Evolutionary conservation across 2,113 vertebrate genomes (phyloP).

Genomic region (Tylochromis polylepis): DNA sequence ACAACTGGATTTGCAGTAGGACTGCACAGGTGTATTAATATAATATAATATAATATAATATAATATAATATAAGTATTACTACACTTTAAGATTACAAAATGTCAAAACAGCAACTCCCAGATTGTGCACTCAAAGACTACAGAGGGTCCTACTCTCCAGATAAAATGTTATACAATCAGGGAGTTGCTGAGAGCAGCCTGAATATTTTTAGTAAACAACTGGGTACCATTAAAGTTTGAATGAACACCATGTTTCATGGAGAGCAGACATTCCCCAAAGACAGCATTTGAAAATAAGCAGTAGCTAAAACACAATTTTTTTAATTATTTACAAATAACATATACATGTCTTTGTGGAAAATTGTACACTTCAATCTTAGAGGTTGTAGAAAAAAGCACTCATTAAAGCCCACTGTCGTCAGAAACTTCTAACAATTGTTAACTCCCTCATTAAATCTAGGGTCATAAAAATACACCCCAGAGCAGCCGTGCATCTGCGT

Average conservation of each 20-base stretch:
- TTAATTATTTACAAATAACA: slow-evolving; percentile 28
- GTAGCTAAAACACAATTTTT: background rate
- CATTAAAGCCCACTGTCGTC: background rate
- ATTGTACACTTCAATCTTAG: slow-evolving; percentile 1
- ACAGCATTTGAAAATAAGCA: slow-evolving; percentile 6
- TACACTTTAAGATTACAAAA: background rate
- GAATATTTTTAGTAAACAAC: slow-evolving; percentile 26
- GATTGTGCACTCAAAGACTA: background rate
- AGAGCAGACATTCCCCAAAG: background rate
- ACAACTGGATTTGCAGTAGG: too few relatives aligned
- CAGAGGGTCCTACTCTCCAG: background rate
- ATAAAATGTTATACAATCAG: background rate
- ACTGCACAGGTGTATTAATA: too few relatives aligned
- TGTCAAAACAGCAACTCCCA: background rate
- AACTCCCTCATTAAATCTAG: slow-evolving; percentile 15
- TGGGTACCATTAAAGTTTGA: slow-evolving; percentile 35
- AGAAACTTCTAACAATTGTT: slow-evolving; percentile 16
- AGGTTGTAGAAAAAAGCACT: background rate
- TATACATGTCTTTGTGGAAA: background rate
- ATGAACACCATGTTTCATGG: slow-evolving; percentile 16
- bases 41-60: too few relatives aligned
- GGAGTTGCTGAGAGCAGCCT: background rate
- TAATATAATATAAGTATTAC: too few relatives aligned
- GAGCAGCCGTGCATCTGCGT: background rate
- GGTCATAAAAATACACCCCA: background rate